These are phyloP conservation scores for Isaurus tuberculatus DNA, from an alignment of 92 coral and sea anemone genomes.

Conservation along the genomic window DNA sequence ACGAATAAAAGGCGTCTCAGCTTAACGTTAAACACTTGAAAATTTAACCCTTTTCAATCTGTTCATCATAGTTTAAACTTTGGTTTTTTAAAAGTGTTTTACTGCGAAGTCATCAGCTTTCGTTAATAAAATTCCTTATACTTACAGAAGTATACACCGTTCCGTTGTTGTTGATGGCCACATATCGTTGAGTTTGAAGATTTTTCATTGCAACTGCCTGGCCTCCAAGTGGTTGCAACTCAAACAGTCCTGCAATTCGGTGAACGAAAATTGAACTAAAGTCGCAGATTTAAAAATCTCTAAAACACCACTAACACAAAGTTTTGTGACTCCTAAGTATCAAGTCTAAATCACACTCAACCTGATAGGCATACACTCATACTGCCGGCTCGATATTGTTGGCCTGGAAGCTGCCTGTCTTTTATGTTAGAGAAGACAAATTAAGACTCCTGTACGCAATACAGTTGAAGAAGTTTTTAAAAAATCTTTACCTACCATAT, in stretches of 20 bases:
- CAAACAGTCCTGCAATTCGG: constrained; percentile 30
- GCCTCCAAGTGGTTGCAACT: constrained; percentile 30
- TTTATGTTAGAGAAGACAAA: too few relatives aligned
- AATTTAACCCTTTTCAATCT: too few relatives aligned
- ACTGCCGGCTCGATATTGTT: not conserved
- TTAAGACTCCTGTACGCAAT: not conserved
- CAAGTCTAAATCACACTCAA: too few relatives aligned
- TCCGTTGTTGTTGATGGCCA: constrained; percentile 21
- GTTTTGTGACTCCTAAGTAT: not conserved
- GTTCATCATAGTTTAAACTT: too few relatives aligned
- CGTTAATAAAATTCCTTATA: not conserved
- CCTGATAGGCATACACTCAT: not conserved
- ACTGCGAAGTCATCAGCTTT: not conserved
- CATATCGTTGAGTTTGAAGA: constrained; percentile 6
- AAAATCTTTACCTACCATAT: constrained; percentile 1
- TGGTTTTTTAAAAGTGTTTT: too few relatives aligned
- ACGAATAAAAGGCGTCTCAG: too few relatives aligned
- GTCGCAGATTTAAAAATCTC: not conserved
- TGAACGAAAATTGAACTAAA: not conserved
- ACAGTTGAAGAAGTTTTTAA: not conserved
- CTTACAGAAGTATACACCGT: constrained; percentile 27
- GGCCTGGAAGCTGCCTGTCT: too few relatives aligned
- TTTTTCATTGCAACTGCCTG: constrained; percentile 21
- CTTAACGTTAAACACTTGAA: too few relatives aligned
- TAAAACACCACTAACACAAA: not conserved